Evolutionary conservation across 1,140 invertebrate species (phyloP).

Genomic region (Eriosoma lanigerum): DNA sequence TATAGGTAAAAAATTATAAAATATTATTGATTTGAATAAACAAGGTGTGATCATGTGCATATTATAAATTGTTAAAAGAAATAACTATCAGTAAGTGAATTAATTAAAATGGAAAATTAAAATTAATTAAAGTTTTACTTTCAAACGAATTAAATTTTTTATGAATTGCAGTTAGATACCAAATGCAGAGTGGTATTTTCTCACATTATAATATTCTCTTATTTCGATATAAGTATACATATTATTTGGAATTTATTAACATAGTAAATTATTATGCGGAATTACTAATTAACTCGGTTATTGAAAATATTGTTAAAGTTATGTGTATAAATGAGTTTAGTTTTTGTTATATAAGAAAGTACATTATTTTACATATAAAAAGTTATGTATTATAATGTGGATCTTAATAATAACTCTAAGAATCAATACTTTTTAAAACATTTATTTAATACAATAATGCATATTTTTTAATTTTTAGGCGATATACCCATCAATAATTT

Average conservation of each 20-base stretch:
- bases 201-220: background rate
- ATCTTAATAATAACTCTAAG: too few species aligned
- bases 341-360: too few species aligned
- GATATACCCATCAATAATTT: too few species aligned
- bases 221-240: background rate
- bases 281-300: background rate
- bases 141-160: constrained; percentile 8
- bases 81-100: background rate
- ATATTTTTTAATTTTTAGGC: too few species aligned
- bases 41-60: too few species aligned
- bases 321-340: background rate
- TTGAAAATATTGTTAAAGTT: constrained; percentile 18
- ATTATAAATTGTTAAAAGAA: background rate
- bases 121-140: constrained; percentile 7
- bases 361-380: too few species aligned
- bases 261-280: background rate
- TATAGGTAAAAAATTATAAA: too few species aligned
- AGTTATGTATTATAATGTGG: too few species aligned
- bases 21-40: too few species aligned
- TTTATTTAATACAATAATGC: too few species aligned
- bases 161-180: background rate
- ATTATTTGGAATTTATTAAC: constrained; percentile 17
- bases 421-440: too few species aligned
- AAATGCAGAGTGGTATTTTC: background rate
- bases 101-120: constrained; percentile 20